Conservation (phyloP, 2,797 vertebrate genomes). For the Odontamblyopus rebecca region DNA sequence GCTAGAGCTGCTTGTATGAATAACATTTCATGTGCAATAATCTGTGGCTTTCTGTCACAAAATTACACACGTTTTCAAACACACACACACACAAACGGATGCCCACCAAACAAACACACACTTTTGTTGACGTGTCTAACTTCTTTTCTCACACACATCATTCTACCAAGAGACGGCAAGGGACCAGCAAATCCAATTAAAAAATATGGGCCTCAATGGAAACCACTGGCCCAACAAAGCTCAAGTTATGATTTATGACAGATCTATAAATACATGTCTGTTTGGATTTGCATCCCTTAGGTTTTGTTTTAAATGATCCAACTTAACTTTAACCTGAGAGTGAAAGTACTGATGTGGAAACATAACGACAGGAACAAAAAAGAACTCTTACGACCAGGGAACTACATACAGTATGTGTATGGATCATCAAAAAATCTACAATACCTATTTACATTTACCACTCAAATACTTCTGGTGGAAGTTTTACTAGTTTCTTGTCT, state of each 20-base stretch:
- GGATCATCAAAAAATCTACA: not conserved
- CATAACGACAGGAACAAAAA: not conserved
- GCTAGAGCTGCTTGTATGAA: slow-evolving; percentile 76
- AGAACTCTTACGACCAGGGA: not conserved
- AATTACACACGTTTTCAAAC: slow-evolving; percentile 48
- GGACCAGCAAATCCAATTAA: slow-evolving; percentile 32
- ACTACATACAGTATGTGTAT: not conserved
- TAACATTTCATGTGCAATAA: slow-evolving; percentile 80
- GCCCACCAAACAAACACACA: slow-evolving; percentile 48
- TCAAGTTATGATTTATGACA: slow-evolving; percentile 27
- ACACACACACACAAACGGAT: slow-evolving; percentile 28
- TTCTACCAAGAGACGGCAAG: slow-evolving; percentile 16
- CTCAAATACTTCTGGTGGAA: not conserved
- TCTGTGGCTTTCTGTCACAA: slow-evolving; percentile 73
- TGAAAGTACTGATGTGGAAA: not conserved
- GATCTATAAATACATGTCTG: slow-evolving; percentile 39
- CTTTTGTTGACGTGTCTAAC: slow-evolving; percentile 26
- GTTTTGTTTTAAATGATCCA: not conserved
- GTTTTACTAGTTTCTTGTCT: too few relatives aligned
- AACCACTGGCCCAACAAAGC: slow-evolving; percentile 13
- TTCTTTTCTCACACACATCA: slow-evolving; percentile 1
- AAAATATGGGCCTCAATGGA: slow-evolving; percentile 20
- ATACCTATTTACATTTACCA: not conserved
- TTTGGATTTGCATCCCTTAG: slow-evolving; percentile 16
- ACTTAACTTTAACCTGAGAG: not conserved